phyloP scores from a whole-genome alignment of 2,113 vertebrate genomes.

The Corythornis cristatus region DNA sequence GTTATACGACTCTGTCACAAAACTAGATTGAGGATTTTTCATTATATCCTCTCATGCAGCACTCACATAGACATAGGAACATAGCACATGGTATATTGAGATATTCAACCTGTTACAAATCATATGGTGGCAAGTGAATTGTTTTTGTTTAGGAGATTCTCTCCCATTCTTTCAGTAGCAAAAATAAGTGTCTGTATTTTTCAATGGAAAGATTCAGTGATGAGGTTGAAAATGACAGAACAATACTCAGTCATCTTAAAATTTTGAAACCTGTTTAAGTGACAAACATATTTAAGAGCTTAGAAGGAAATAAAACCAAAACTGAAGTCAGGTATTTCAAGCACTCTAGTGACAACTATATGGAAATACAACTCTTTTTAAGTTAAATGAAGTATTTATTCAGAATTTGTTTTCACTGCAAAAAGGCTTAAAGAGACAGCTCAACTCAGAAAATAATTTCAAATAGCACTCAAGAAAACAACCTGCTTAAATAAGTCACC shows the following conservation, averaged over 20 bases:
- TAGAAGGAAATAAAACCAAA: conserved; percentile 14
- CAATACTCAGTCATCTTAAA: not conserved
- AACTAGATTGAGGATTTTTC: not conserved
- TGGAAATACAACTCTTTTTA: not conserved
- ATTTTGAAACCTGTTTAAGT: not conserved
- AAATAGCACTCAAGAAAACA: not conserved
- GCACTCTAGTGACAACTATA: not conserved
- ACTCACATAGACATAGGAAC: not conserved
- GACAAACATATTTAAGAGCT: not conserved
- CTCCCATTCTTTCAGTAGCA: accelerated
- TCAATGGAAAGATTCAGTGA: not conserved
- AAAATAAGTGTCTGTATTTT: not conserved
- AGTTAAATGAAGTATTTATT: not conserved
- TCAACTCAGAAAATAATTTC: not conserved
- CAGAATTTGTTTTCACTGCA: not conserved
- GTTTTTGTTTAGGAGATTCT: not conserved
- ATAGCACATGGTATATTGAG: not conserved
- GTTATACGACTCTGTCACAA: not conserved
- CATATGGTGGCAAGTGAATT: not conserved
- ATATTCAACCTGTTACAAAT: not conserved
- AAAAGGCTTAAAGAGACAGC: not conserved
- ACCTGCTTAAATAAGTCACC: not conserved
- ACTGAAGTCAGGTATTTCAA: not conserved
- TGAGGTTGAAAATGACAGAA: not conserved
- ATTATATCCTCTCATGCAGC: not conserved